A percentile compares a stretch with the other conserved stretches of the same genome.
Conservation (phyloP, 2,888 invertebrate genomes). For the Crocallis elinguaria region DNA sequence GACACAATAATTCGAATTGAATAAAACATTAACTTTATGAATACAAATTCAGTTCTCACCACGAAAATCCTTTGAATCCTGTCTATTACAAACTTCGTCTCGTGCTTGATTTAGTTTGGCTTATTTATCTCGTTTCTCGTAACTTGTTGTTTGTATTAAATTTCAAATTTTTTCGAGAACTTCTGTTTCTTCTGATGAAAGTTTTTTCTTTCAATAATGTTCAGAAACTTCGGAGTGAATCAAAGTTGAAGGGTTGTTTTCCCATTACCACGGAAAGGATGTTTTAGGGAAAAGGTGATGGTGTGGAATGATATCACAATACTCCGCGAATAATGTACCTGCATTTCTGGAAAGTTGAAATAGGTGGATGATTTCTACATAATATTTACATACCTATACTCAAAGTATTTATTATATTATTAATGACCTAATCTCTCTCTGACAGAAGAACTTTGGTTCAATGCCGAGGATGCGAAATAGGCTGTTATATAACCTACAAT, state of each 20-base stretch:
- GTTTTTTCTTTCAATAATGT: not conserved
- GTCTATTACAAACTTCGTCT: conserved; percentile 22
- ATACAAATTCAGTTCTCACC: conserved; percentile 25
- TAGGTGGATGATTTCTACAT: too few relatives aligned
- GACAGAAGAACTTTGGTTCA: too few relatives aligned
- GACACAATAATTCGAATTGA: conserved; percentile 4
- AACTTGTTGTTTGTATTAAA: conserved; percentile 38
- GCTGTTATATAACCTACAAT: too few relatives aligned
- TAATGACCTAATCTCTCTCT: too few relatives aligned
- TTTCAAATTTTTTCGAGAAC: conserved; percentile 28
- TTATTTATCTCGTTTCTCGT: conserved; percentile 28
- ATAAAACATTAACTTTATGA: conserved; percentile 26
- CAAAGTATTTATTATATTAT: too few relatives aligned
- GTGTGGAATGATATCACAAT: not conserved
- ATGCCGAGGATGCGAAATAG: too few relatives aligned
- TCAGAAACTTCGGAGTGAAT: not conserved
- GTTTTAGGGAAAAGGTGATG: not conserved
- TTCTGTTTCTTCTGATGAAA: conserved; percentile 18
- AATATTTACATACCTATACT: too few relatives aligned
- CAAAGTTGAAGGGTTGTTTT: not conserved
- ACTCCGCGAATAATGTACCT: not conserved
- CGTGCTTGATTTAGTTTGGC: conserved; percentile 37
- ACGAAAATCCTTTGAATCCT: conserved; percentile 23
- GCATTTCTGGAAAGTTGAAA: too few relatives aligned
- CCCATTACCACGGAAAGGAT: not conserved